Base-by-base conservation (phyloP, 1,140 invertebrate genomes). In the Popillia japonica region DNA sequence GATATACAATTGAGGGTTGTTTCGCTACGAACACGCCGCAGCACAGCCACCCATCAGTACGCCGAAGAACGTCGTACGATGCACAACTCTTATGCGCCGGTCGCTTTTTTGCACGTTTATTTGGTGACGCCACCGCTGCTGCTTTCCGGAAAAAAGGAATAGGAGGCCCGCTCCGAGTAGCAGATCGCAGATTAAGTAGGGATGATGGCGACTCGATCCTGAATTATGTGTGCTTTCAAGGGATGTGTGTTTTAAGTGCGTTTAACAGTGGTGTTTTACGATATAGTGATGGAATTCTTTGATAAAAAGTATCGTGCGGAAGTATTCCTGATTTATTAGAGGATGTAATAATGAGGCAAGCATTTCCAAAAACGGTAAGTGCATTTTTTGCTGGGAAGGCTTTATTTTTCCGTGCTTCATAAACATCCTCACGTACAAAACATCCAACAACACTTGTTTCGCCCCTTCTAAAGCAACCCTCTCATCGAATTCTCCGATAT, bases 1-100 rank as follows among this genome's bases (percentile, higher is more conserved):
- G 61, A 68, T 68, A 68, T 68, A 68, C 61, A 68, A 68, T 68
- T 68, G 61, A 68, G 61, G 61, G 61, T 68, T 68, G 61, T 68
- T 68, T 68, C 61, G 61, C 61, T 68, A 68, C 48, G n/a, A 55
- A 55, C 48, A 55, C 17, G 17, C 48, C 48, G 48, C 48, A 68
- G 27, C 61, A 34, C 61, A 68, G 61, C 61, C 61, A 68, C 61
- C 61, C 61, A 48, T 10, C 44, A 68, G 61, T 68, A 68, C 22
- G 23, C 27, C 61, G 61, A 68, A 68, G 61, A 68, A 68, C 61
- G 61, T 34, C 61, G 61, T 22, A 20, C 61, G 22, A 68, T 68
- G 61, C 61, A 68, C 61, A 68, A 14, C 61, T 68, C 61, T 68
- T 68, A 68, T 68, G 61, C 61, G 61, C 61, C 61, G 61, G 61